These are phyloP conservation scores for Zaprionus inermis DNA, from an alignment of 1,140 invertebrate species.

Conservation along the genomic window DNA sequence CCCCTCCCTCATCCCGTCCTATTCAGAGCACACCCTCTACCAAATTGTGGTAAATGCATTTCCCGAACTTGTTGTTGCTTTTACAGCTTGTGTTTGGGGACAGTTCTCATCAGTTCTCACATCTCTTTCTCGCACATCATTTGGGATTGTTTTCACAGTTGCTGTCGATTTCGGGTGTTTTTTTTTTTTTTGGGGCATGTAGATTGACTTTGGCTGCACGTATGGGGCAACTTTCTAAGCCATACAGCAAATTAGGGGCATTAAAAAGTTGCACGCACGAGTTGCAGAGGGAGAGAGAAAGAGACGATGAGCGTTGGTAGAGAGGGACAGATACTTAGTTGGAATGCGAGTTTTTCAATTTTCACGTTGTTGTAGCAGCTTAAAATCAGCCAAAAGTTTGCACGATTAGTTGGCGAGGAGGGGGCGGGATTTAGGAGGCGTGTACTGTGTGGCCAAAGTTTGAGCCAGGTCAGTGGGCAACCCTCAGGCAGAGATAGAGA, in stretches of 20 bases:
- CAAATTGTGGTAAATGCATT: constrained; percentile 34
- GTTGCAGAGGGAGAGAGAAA: background rate
- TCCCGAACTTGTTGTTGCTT: constrained; percentile 34
- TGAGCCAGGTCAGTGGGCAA: constrained; percentile 6
- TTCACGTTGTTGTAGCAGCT: constrained; percentile 47
- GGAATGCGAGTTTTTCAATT: constrained; percentile 57
- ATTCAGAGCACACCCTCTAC: background rate
- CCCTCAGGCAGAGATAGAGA: background rate
- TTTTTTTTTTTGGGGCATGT: constrained; percentile 11
- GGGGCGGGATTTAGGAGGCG: constrained; percentile 9
- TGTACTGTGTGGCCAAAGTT: constrained; percentile 27
- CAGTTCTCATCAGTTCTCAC: constrained; percentile 23
- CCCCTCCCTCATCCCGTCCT: background rate
- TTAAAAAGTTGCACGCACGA: constrained; percentile 51
- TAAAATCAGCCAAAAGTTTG: constrained; percentile 54
- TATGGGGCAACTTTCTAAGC: constrained; percentile 55
- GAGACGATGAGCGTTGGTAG: background rate
- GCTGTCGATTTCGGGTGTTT: constrained; percentile 29
- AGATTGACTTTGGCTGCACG: constrained; percentile 53
- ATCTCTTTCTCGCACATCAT: constrained; percentile 13
- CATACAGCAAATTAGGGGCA: constrained; percentile 54
- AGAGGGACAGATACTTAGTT: constrained; percentile 37
- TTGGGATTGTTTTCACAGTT: constrained; percentile 55
- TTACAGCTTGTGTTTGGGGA: constrained; percentile 47
- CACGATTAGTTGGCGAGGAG: constrained; percentile 51